A percentile compares a stretch with the other conserved stretches of the same genome.
Evolutionary conservation across 2,113 vertebrate genomes (phyloP).

Genomic region (Elachura formosa): DNA sequence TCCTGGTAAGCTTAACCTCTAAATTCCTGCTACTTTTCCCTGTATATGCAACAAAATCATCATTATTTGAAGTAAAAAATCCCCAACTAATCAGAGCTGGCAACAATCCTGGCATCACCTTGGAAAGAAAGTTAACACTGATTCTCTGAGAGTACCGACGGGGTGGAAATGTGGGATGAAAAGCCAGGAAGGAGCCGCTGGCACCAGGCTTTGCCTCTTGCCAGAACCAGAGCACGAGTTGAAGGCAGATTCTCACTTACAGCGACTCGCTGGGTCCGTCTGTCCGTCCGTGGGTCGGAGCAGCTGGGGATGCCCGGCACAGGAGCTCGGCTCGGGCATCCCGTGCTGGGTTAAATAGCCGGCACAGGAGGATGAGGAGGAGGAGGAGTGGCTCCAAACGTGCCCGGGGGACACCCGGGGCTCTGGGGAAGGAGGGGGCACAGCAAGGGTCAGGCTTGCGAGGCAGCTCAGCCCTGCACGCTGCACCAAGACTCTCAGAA

Average conservation of each 20-base stretch:
- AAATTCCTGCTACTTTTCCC: neutral
- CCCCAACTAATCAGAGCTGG: neutral
- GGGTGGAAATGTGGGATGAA: neutral
- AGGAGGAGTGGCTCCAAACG: neutral
- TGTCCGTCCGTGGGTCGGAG: fast-evolving
- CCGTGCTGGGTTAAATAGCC: neutral
- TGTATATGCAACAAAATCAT: neutral
- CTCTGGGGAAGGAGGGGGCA: neutral
- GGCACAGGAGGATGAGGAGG: constrained; percentile 32
- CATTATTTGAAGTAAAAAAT: neutral
- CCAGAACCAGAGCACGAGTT: neutral
- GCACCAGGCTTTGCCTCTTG: neutral
- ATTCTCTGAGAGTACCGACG: neutral
- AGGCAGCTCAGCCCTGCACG: neutral
- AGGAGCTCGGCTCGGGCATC: neutral
- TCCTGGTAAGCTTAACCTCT: neutral
- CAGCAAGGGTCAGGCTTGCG: neutral
- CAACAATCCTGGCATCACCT: neutral
- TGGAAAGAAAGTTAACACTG: neutral
- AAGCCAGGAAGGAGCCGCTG: neutral
- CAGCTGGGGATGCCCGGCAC: neutral
- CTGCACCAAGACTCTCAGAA: neutral
- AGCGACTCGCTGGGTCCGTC: neutral
- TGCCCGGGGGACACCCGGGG: neutral
- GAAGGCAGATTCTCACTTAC: neutral